A percentile compares a stretch with the other conserved stretches of the same genome.
Evolutionary conservation across 2,888 invertebrate genomes (phyloP).

Genomic region (Enchytraeus crypticus): DNA sequence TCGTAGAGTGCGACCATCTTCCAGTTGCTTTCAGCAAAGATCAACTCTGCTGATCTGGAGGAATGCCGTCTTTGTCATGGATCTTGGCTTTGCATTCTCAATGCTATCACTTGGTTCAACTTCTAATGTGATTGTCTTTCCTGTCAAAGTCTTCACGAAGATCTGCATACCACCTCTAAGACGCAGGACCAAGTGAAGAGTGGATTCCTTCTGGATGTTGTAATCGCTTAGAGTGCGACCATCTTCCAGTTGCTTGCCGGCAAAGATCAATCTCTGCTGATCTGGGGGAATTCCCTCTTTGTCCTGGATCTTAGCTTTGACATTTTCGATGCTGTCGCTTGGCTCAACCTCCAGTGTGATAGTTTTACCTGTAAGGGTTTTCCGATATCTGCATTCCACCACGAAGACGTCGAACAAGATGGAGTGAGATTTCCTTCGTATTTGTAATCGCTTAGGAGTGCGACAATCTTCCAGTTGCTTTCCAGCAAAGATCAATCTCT

Average conservation of each 20-base stretch:
- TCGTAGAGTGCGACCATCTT: constrained; percentile 30
- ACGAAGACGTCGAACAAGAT: constrained; percentile 78
- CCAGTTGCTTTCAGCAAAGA: constrained; percentile 80
- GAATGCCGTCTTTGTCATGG: constrained; percentile 81
- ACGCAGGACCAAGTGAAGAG: constrained; percentile 80
- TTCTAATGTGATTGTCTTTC: constrained; percentile 48
- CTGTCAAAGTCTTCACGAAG: constrained; percentile 27
- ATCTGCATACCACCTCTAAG: constrained; percentile 67
- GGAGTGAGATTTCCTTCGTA: constrained; percentile 88
- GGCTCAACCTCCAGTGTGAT: constrained; percentile 61
- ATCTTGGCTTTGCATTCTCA: constrained; percentile 81
- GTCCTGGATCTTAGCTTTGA: constrained; percentile 65
- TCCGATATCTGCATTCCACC: constrained; percentile 69
- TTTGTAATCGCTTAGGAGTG: constrained; percentile 82
- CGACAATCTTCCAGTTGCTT: constrained; percentile 86
- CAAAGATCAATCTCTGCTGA: too few relatives aligned
- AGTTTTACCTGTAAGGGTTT: constrained; percentile 48
- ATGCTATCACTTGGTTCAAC: constrained; percentile 62
- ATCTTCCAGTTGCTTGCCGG: constrained; percentile 91
- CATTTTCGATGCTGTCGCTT: constrained; percentile 87
- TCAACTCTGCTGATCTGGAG: constrained; percentile 56
- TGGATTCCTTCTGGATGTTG: constrained; percentile 91
- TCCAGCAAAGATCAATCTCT: constrained; percentile 87
- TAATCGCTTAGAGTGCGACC: constrained; percentile 85
- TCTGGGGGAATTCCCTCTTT: too few relatives aligned